Conservation (phyloP, 2,113 vertebrate genomes). For the Beaufortia kweichowensis region DNA sequence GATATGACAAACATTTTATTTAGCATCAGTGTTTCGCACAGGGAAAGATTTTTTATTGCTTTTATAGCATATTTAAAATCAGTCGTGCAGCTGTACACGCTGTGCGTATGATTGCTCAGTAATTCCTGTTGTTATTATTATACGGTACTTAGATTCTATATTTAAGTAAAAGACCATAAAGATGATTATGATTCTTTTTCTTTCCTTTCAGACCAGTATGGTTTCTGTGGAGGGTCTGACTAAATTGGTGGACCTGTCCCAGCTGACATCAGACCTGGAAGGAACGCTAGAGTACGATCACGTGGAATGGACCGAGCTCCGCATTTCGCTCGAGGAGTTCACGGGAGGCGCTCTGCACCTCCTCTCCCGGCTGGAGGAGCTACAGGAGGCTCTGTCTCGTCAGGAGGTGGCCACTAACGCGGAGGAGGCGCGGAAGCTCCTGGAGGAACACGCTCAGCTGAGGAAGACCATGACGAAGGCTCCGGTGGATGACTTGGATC, state of each 20-base stretch:
- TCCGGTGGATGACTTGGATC: constrained; percentile 91
- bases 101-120: too few relatives aligned
- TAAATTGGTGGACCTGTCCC: constrained; percentile 93
- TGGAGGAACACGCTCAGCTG: constrained; percentile 91
- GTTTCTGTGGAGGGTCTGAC: constrained; percentile 97
- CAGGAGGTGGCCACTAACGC: constrained; percentile 90
- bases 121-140: too few relatives aligned
- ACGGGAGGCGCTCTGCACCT: constrained; percentile 91
- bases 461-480: constrained; percentile 94
- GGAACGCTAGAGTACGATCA: constrained; percentile 97
- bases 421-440: constrained; percentile 90
- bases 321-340: constrained; percentile 95
- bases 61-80: not conserved
- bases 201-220: constrained; percentile 87
- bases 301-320: constrained; percentile 96
- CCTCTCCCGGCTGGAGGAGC: constrained; percentile 90
- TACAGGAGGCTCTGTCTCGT: constrained; percentile 89
- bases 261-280: constrained; percentile 93
- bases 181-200: not conserved
- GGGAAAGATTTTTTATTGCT: not conserved
- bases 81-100: not conserved
- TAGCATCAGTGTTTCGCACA: not conserved
- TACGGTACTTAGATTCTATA: too few relatives aligned
- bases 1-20: not conserved
- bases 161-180: too few relatives aligned